A percentile compares a stretch with the other conserved stretches of the same genome.
phyloP scores from a whole-genome alignment of 2,888 invertebrate genomes.

The Globia sparganii region DNA sequence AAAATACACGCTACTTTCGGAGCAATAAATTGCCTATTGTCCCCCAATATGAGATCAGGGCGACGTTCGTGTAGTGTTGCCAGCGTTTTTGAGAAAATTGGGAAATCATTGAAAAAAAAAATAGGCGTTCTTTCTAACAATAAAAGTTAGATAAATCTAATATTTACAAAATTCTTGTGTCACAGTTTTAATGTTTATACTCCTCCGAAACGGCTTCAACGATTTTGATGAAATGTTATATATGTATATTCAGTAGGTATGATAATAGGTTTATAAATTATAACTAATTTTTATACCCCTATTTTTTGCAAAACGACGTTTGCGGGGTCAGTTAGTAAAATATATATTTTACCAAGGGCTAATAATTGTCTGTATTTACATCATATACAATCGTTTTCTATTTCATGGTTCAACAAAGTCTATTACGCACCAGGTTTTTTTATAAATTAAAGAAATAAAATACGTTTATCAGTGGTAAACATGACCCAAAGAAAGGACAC shows the following conservation, averaged over 20 bases:
- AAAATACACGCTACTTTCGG: slow-evolving; percentile 69
- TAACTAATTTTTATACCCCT: too few species aligned
- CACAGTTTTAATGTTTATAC: too few species aligned
- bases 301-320: too few species aligned
- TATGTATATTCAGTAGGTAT: too few species aligned
- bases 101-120: slow-evolving; percentile 26
- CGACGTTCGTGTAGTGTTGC: slow-evolving; percentile 44
- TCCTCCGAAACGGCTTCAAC: too few species aligned
- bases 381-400: background rate
- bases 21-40: slow-evolving; percentile 74
- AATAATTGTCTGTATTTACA: background rate
- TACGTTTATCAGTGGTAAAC: background rate
- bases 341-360: background rate
- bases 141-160: background rate
- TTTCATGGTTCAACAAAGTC: background rate
- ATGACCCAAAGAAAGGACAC: background rate
- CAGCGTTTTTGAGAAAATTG: slow-evolving; percentile 19
- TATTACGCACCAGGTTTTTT: too few species aligned
- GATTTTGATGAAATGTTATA: too few species aligned
- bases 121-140: background rate
- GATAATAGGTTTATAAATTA: too few species aligned
- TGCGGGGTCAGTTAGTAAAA: too few species aligned
- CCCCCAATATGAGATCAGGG: slow-evolving; percentile 67
- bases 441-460: too few species aligned
- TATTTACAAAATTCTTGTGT: too few species aligned